Conservation (phyloP, 2,797 vertebrate species). For the Knipowitschia caucasica region DNA sequence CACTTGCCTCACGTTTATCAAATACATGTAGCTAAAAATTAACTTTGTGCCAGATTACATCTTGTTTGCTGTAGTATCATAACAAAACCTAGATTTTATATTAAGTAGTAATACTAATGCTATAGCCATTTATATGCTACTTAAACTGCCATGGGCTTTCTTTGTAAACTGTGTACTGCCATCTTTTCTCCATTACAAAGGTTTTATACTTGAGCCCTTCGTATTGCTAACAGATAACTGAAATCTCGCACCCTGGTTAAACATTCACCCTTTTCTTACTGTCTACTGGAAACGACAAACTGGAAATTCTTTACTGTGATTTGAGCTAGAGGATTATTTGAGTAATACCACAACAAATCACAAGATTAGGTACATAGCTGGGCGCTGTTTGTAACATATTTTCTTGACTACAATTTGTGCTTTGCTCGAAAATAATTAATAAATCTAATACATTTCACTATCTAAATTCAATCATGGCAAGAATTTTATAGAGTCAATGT, state of each 20-base stretch:
- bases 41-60: slow-evolving; percentile 35
- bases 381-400: slow-evolving; percentile 20
- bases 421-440: neutral
- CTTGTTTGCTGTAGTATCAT: slow-evolving; percentile 15
- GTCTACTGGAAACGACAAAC: slow-evolving; percentile 45
- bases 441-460: slow-evolving; percentile 11
- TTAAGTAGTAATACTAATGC: neutral
- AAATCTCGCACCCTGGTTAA: slow-evolving; percentile 62
- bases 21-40: slow-evolving; percentile 49
- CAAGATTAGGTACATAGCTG: slow-evolving; percentile 15
- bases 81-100: neutral
- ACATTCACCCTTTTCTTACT: slow-evolving; percentile 52
- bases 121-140: neutral
- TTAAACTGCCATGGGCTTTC: slow-evolving; percentile 11
- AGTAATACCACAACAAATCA: slow-evolving; percentile 35
- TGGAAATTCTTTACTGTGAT: slow-evolving; percentile 40
- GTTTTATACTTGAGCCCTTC: slow-evolving; percentile 18
- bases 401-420: neutral
- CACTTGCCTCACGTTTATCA: slow-evolving; percentile 6
- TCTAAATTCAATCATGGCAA: slow-evolving; percentile 21
- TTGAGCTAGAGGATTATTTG: slow-evolving; percentile 45
- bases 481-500: slow-evolving; percentile 9
- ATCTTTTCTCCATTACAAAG: slow-evolving; percentile 5
- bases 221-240: slow-evolving; percentile 43
- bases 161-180: slow-evolving; percentile 1